Evolutionary conservation across 1,140 invertebrate species (phyloP).

Genomic region (Catajapyx aquilonaris): DNA sequence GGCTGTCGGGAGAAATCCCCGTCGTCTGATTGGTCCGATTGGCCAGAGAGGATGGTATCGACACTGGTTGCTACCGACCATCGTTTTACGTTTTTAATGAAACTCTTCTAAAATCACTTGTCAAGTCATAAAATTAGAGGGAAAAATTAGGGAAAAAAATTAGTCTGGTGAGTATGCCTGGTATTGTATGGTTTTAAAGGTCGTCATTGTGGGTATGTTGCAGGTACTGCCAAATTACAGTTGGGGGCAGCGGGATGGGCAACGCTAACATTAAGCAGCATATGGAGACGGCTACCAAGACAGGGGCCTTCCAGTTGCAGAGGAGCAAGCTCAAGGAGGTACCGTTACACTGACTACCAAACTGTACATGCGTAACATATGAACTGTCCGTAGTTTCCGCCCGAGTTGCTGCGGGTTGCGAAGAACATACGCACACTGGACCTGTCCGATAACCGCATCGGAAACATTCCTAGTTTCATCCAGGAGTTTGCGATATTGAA

Average conservation of each 20-base stretch:
- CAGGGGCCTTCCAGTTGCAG: neutral
- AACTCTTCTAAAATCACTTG: too few relatives aligned
- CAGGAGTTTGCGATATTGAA: slow-evolving; percentile 59
- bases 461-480: slow-evolving; percentile 48
- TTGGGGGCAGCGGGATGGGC: neutral
- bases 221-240: too few relatives aligned
- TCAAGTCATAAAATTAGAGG: too few relatives aligned
- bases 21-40: too few relatives aligned
- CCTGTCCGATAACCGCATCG: slow-evolving; percentile 75
- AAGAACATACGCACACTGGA: slow-evolving; percentile 55
- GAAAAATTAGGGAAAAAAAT: too few relatives aligned
- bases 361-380: neutral
- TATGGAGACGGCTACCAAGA: neutral
- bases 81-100: too few relatives aligned
- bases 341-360: neutral
- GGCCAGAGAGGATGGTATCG: too few relatives aligned
- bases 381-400: neutral
- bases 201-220: too few relatives aligned
- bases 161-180: too few relatives aligned
- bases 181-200: too few relatives aligned
- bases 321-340: neutral
- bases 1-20: too few relatives aligned
- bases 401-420: neutral
- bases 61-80: too few relatives aligned
- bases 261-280: neutral